phyloP scores from a whole-genome alignment of 2,888 invertebrate genomes.

The Meteorus cinctellus region DNA sequence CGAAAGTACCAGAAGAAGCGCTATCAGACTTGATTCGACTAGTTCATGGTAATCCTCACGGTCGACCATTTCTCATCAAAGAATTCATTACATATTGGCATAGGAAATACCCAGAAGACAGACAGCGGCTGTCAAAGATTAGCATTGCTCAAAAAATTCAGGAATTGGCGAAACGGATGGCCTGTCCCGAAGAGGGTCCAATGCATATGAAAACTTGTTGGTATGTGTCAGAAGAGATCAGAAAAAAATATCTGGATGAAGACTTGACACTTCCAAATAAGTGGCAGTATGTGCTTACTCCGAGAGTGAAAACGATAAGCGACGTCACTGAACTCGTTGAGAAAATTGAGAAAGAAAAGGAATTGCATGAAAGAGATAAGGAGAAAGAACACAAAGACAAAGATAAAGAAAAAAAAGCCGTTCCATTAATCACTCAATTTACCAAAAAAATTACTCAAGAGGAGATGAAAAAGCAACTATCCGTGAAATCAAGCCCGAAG shows the following conservation, averaged over 20 bases:
- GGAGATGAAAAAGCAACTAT: slow-evolving; percentile 66
- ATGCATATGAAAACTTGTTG: slow-evolving; percentile 79
- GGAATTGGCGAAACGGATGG: slow-evolving; percentile 78
- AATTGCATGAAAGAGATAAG: slow-evolving; percentile 44
- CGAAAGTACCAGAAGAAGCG: slow-evolving; percentile 74
- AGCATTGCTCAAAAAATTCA: slow-evolving; percentile 76
- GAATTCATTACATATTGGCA: slow-evolving; percentile 79
- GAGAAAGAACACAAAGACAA: slow-evolving; percentile 49
- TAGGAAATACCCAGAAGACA: slow-evolving; percentile 68
- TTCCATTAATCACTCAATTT: slow-evolving; percentile 74
- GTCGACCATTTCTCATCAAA: slow-evolving; percentile 76
- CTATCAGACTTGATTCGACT: slow-evolving; percentile 79
- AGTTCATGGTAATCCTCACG: slow-evolving; percentile 80
- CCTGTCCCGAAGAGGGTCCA: slow-evolving; percentile 75
- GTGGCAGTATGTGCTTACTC: slow-evolving; percentile 75
- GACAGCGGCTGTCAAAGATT: slow-evolving; percentile 70
- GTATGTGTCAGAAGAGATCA: slow-evolving; percentile 77
- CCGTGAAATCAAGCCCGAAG: slow-evolving; percentile 52
- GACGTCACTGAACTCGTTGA: slow-evolving; percentile 49
- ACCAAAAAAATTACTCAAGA: slow-evolving; percentile 70
- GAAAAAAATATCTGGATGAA: slow-evolving; percentile 75
- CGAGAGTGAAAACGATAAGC: slow-evolving; percentile 53
- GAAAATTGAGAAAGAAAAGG: slow-evolving; percentile 46
- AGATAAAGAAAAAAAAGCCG: slow-evolving; percentile 63
- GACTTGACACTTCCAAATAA: slow-evolving; percentile 75